These are phyloP conservation scores for Orthosia gracilis DNA, from an alignment of 2,888 invertebrate species.

Conservation along the genomic window DNA sequence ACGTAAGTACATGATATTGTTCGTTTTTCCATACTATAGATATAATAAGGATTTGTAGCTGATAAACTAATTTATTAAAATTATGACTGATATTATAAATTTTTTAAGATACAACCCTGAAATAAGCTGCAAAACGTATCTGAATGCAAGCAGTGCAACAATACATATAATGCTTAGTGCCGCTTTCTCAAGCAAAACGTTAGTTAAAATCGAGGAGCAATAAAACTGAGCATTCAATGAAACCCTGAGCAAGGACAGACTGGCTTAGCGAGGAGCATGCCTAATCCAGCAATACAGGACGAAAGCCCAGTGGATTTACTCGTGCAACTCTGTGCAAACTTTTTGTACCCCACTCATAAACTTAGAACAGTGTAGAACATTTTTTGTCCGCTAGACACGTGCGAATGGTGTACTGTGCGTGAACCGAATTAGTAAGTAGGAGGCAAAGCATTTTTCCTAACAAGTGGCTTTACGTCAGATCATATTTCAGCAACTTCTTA, in stretches of 20 bases:
- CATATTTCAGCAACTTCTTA: conserved; percentile 57
- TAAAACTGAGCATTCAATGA: conserved; percentile 80
- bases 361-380: conserved; percentile 70
- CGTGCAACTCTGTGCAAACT: conserved; percentile 67
- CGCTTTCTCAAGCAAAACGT: conserved; percentile 51
- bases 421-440: conserved; percentile 70
- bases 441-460: conserved; percentile 60
- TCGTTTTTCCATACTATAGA: not conserved
- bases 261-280: conserved; percentile 72
- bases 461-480: conserved; percentile 45
- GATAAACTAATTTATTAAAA: conserved; percentile 4
- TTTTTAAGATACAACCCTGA: not conserved
- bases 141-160: not conserved
- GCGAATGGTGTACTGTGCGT: conserved; percentile 64
- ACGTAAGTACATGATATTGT: conserved; percentile 23
- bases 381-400: conserved; percentile 70
- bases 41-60: not conserved
- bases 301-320: conserved; percentile 71
- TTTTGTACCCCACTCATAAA: conserved; percentile 70
- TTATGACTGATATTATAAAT: not conserved
- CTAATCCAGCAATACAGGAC: conserved; percentile 78
- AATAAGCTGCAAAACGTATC: not conserved
- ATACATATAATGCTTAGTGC: conserved; percentile 30
- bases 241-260: conserved; percentile 67
- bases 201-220: conserved; percentile 71